Percentiles rank a stretch among this genome's conserved stretches.
Conservation (phyloP, 2,888 invertebrate genomes). For the Leistus spinibarbis region DNA sequence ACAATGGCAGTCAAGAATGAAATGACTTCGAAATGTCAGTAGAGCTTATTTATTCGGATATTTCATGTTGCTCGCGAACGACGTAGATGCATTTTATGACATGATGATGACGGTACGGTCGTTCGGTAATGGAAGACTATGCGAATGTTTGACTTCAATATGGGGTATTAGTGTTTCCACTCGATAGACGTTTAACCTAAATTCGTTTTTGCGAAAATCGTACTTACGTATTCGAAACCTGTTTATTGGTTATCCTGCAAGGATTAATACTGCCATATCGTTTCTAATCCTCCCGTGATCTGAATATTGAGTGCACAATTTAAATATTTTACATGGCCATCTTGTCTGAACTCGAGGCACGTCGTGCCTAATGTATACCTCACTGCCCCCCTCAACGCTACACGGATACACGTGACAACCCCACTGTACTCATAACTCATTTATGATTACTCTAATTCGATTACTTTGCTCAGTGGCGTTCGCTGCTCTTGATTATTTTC, state of each 20-base stretch:
- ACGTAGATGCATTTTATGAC: background rate
- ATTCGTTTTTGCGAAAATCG: slow-evolving; percentile 26
- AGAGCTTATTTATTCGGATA: background rate
- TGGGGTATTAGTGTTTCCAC: slow-evolving; percentile 22
- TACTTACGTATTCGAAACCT: slow-evolving; percentile 35
- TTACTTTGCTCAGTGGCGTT: slow-evolving; percentile 4
- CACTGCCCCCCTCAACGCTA: too few relatives aligned
- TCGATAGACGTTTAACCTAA: slow-evolving; percentile 27
- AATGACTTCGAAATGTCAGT: background rate
- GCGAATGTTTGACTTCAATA: background rate
- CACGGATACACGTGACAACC: slow-evolving; percentile 26
- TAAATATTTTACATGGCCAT: slow-evolving; percentile 30
- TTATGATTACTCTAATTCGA: slow-evolving; percentile 34
- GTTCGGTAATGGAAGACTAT: background rate
- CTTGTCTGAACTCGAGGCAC: slow-evolving; percentile 17
- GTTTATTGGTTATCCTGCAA: slow-evolving; percentile 38
- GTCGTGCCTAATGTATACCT: slow-evolving; percentile 23
- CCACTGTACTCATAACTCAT: slow-evolving; percentile 20
- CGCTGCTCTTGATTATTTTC: background rate
- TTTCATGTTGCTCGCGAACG: background rate
- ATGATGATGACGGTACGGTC: background rate
- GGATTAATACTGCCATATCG: slow-evolving; percentile 38
- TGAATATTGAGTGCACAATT: slow-evolving; percentile 35
- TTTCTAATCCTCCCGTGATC: slow-evolving; percentile 32
- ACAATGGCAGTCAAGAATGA: background rate